Base-by-base conservation (phyloP, 2,113 vertebrate species). In the Chinchilla lanigera region DNA sequence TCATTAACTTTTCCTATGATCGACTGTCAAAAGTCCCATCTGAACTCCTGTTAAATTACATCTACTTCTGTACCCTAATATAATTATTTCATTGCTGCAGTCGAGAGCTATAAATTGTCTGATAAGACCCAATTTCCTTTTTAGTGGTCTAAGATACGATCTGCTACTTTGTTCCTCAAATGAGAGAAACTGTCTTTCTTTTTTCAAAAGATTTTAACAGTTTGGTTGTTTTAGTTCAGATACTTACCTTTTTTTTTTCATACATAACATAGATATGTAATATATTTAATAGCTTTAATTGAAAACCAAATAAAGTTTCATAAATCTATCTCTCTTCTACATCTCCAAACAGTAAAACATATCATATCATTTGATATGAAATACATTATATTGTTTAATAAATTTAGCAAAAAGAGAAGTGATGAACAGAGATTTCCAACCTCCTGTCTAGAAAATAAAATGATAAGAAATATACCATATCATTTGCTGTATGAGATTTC, bases 1-100 rank as follows among this genome's bases (percentile, higher is more conserved):
- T 98, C 96, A 96, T 98, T 97, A 98, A 97, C 87, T 98, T 98
- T 92, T 95, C 38, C 93, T 98, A 44, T 96, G 96, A 97, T 97
- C 91, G 65, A 56, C 69, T 98, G 97, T 98, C 97, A 97, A 87
- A 98, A 98, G 87, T 30, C 56, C 73, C 81, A 96, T 97, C 54
- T 97, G 94, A 96, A 98, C 93, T 97, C 73, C 86, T 95, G 56
- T 93, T 97, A 95, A 97, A 96, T 98, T 97, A 97, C 85, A 93
- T 98, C 94, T 97, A 93, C 94, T 77, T 97, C 93, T 93, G 58
- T 4, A 84, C 73, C 52, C 60, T 95, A 88, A 88, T 83, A 89
- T 97, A 89, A 94, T 98, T 91, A 96, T 73, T 96, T 97, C 86
- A 90, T 95, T 65, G 81, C 80, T 93, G 97, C 95, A 91, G 97